Evolutionary conservation across 2,113 vertebrate genomes (phyloP), one percentile per base, ranked within the genome.

Genomic region (Oreamnos americanus): DNA sequence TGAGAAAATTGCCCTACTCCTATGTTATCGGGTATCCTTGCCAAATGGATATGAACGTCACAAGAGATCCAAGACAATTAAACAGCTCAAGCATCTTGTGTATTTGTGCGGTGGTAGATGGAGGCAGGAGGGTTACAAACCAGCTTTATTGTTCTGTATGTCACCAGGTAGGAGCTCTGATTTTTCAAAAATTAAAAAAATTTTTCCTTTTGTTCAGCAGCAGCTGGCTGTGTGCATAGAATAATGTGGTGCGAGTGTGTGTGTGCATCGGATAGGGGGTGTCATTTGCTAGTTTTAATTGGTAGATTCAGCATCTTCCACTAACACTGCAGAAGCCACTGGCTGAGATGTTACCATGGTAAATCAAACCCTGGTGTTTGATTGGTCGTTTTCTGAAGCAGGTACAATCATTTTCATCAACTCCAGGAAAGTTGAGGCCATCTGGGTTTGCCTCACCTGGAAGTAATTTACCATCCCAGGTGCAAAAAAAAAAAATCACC

Each of bases 341-440:
- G 97, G 97, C 98, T 98, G 92, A 71, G 96, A 94, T 2, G 97
- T 98, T 98, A 95, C 98, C 98, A 98, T 98, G 98, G 98, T 91
- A 98, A 98, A 98, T 96, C 94, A 93, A 97, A 95, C 60, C 16
- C 28, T 26, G 14, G 81, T 90, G 96, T 93, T 88, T 94, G 95
- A 97, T 97, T 97, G 98, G 96, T 97, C 26, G 97, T 89, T 26
- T 91, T 83, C 79, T 88, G 93, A 97, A 90, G 85, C 98, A 96
- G 93, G 96, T 97, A 97, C 55, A 90, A 11, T 97, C 88, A 92
- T 97, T 96, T 96, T 96, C 85, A 98, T 98, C 96, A 97, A 96
- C 97, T 97, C 87, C 81, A 85, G 87, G 82, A 92, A 97, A 94
- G 97, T 97, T 97, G 92, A 93, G 96, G 94, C 97, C 96, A 97